Evolutionary conservation across 2,113 vertebrate species (phyloP).

Genomic region (Ptychochromis oligacanthus): DNA sequence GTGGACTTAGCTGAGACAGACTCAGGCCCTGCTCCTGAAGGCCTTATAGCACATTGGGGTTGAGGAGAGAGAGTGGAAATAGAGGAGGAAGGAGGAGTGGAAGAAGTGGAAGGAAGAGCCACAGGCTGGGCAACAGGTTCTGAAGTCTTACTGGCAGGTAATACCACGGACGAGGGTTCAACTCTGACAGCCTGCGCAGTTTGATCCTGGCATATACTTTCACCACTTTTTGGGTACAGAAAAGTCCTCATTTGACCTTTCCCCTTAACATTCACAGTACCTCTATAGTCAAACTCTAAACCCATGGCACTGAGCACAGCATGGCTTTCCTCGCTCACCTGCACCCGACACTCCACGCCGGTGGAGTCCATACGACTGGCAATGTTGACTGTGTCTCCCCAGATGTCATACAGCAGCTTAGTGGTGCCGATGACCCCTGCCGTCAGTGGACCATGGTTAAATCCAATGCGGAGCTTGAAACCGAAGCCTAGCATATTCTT

Average conservation of each 20-base stretch:
- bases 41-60: slow-evolving; percentile 33
- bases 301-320: slow-evolving; percentile 91
- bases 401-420: slow-evolving; percentile 97
- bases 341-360: slow-evolving; percentile 94
- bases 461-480: slow-evolving; percentile 96
- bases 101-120: slow-evolving; percentile 31
- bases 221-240: slow-evolving; percentile 91
- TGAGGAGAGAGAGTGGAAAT: slow-evolving; percentile 29
- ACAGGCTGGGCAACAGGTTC: slow-evolving; percentile 37
- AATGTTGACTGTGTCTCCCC: slow-evolving; percentile 99
- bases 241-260: slow-evolving; percentile 99
- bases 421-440: slow-evolving; percentile 98
- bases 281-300: slow-evolving; percentile 96
- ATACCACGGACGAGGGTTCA: slow-evolving; percentile 80
- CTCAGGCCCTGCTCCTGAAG: slow-evolving; percentile 35
- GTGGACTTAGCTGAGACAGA: slow-evolving; percentile 21
- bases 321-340: slow-evolving; percentile 98
- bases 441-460: slow-evolving; percentile 95
- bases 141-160: slow-evolving; percentile 83
- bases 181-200: slow-evolving; percentile 85
- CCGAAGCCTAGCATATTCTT: slow-evolving; percentile 99
- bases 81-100: slow-evolving; percentile 29
- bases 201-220: slow-evolving; percentile 82
- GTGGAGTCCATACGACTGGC: slow-evolving; percentile 99
- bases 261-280: slow-evolving; percentile 98